Base-by-base conservation (phyloP, 2,797 vertebrate genomes). In the Chiloscyllium punctatum region DNA sequence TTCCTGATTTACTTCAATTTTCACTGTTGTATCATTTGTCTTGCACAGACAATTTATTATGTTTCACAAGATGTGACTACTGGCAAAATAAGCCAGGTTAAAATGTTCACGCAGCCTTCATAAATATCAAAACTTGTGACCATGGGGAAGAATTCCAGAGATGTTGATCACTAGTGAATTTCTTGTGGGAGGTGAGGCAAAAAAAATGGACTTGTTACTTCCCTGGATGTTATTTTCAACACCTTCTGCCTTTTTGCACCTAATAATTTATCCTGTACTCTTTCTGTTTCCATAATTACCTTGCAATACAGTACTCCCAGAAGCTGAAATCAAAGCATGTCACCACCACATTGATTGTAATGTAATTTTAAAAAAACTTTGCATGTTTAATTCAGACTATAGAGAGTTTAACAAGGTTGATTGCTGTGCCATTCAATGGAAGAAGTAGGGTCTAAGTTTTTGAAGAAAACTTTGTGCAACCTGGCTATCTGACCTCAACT, bases 1-100 rank as follows among this genome's bases (percentile, higher is more conserved):
- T 95, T 95, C 42, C 94, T 95, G 94, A 95, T 77, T 77, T 95
- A 77, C 16, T 53, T 95, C 71, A 95, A 30, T 53, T 71, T 51
- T 74, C 71, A 53, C 69, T 51, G 48, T 53, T 77, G 30, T 95
- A 95, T 95, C 71, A 77, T 57, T 94, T 42, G 68, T 42, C 9
- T 51, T 13, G 2, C 48, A 30, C 69, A 77, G 48, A n/a, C 48
- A 16, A 95, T 74, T 95, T 95, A 72, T 94, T 95, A 77, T 95
- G 37, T 27, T 33, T 72, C 37, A 53, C 94, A 77, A 95, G 71
- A 95, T 53, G 94, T 95, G 71, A 57, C 94, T 95, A 57, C 94
- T 95, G 94, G 94, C 42, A 77, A 48, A 94, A 71, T 72, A 94
- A 77, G 51, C 57, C 21, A 66, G 16, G 6, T 74, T 66, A 48